Evolutionary conservation across 2,888 invertebrate genomes (phyloP), one percentile per base, ranked within the genome.

Genomic region (Dinocampus coccinellae): DNA sequence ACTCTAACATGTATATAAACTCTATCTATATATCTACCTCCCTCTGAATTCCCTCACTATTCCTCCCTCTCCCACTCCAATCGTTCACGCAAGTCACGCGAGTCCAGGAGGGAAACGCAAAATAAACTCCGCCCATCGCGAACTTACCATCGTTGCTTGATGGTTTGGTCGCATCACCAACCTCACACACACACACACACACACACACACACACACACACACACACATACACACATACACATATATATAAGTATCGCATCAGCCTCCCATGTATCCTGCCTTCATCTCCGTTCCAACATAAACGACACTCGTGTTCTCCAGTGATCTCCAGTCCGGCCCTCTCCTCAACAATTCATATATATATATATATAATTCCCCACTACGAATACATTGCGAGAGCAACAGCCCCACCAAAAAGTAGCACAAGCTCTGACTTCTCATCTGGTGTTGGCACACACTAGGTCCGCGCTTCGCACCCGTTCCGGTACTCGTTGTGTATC

Each of bases 91-190:
- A 47, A 57, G 68, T 69, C 77, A 75, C 74, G 73, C 72, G 75
- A 68, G 57, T 62, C 39, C 36, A 24, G 39, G 69, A 53, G 70
- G 76, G 79, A 47, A n/a, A 9, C 47, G 16, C 82, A 78, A 79
- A 67, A 69, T 83, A 84, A 81, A 79, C 85, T 80, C 84, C 83
- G 88, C 85, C 81, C 90, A 47, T 90, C 91, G 91, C 90, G 88
- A 69, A 69, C 65, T 69, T 76, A 47, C 79, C 82, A 82, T 86
- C 83, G 47, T 47, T n/a, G 47, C 16, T 47, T 47, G 9, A 47
- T 47, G 16, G 47, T 47, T 6, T 3, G 47, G 16, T 47, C 47
- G n/a, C n/a, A n/a, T n/a, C n/a, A n/a, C n/a, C n/a, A n/a, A n/a
- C n/a, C n/a, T n/a, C 55, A 58, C 67, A 26, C 13, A 34, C 16